Conservation (phyloP, 2,797 vertebrate genomes). For the Halcyon badia region DNA sequence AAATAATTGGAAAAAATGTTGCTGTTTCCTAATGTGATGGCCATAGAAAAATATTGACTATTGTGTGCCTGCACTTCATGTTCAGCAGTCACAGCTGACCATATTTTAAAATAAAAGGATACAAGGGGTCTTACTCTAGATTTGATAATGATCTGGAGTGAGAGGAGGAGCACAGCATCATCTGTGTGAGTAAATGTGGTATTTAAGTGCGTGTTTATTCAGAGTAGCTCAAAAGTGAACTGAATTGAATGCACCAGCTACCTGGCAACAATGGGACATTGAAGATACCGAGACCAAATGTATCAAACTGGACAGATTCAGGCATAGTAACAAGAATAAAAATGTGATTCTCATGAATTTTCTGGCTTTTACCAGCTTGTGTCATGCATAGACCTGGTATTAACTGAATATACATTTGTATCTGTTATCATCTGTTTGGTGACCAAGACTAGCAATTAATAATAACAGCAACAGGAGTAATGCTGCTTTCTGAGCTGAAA, state of each 20-base stretch:
- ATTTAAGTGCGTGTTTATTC: not conserved
- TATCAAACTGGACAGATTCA: slow-evolving; percentile 19
- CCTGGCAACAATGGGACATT: not conserved
- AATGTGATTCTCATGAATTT: slow-evolving; percentile 5
- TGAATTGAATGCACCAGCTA: not conserved
- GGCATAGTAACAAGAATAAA: not conserved
- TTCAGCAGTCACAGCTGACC: not conserved
- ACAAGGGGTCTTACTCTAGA: not conserved
- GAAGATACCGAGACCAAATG: not conserved
- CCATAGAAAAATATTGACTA: not conserved
- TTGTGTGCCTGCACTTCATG: rapidly evolving
- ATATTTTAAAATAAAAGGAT: not conserved
- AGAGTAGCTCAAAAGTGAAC: not conserved
- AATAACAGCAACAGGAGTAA: slow-evolving; percentile 42
- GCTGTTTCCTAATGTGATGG: not conserved
- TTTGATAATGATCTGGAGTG: not conserved
- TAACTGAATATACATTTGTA: slow-evolving; percentile 47
- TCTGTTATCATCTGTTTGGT: slow-evolving; percentile 58
- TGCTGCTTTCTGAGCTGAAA: slow-evolving; percentile 43
- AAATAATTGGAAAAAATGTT: not conserved
- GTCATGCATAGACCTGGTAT: not conserved
- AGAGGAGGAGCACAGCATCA: not conserved
- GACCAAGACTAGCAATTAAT: slow-evolving; percentile 43
- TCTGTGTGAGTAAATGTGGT: not conserved
- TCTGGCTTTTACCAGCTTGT: not conserved